phyloP scores from a whole-genome alignment of 2,797 vertebrate genomes.

The Oryzias sinensis region DNA sequence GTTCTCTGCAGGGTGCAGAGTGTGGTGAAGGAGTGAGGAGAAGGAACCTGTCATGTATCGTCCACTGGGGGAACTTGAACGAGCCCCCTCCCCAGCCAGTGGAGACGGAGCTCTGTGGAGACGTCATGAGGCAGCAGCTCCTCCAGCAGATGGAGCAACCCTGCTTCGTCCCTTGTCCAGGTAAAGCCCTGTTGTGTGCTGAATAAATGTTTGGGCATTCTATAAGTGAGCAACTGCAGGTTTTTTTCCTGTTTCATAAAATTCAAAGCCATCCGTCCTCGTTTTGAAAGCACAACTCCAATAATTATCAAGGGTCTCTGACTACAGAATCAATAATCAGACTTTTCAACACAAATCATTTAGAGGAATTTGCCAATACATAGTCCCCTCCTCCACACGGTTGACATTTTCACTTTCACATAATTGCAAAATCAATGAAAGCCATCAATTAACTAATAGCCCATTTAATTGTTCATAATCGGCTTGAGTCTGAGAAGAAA shows the following conservation, averaged over 20 bases:
- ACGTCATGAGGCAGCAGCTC: slow-evolving; percentile 67
- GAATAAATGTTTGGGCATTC: not conserved
- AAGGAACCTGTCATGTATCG: slow-evolving; percentile 84
- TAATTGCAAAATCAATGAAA: slow-evolving; percentile 47
- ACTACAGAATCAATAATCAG: slow-evolving; percentile 21
- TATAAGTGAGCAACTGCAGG: not conserved
- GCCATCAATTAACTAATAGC: slow-evolving; percentile 39
- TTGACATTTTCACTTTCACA: slow-evolving; percentile 42
- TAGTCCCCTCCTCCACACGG: slow-evolving; percentile 7
- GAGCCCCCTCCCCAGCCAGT: slow-evolving; percentile 63
- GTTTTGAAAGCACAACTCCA: slow-evolving; percentile 13
- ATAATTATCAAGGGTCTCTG: slow-evolving; percentile 5
- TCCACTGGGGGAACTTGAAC: slow-evolving; percentile 78
- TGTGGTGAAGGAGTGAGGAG: slow-evolving; percentile 90
- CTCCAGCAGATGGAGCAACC: slow-evolving; percentile 79
- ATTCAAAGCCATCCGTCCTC: slow-evolving; percentile 1
- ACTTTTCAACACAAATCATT: slow-evolving; percentile 23
- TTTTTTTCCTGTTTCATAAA: not conserved
- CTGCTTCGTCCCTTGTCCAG: slow-evolving; percentile 91
- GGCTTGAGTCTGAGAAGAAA: slow-evolving; percentile 4
- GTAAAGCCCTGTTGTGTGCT: slow-evolving; percentile 61
- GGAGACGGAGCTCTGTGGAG: slow-evolving; percentile 79
- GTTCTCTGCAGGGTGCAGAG: slow-evolving; percentile 81
- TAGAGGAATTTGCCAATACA: slow-evolving; percentile 15
- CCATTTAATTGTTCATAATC: slow-evolving; percentile 27